phyloP scores from a whole-genome alignment of 2,888 invertebrate genomes.

The Drosophila mimetica region DNA sequence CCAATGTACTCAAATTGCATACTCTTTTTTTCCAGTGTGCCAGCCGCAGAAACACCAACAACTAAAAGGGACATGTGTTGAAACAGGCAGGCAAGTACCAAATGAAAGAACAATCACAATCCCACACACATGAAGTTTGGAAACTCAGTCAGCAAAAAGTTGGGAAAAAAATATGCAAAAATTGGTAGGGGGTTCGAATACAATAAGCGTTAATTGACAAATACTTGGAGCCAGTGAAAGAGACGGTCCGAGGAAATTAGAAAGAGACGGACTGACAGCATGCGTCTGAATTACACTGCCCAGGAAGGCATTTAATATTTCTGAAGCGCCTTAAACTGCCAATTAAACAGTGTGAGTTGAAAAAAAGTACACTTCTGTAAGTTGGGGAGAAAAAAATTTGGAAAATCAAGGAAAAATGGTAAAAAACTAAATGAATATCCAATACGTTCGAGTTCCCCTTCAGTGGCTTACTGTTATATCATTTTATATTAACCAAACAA shows the following conservation, averaged over 20 bases:
- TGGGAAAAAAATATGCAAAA: conserved; percentile 20
- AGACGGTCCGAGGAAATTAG: neutral
- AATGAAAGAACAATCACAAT: conserved; percentile 21
- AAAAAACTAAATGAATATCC: neutral
- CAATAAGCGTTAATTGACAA: conserved; percentile 72
- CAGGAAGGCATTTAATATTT: conserved; percentile 1
- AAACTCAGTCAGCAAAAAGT: conserved; percentile 21
- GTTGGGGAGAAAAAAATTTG: neutral
- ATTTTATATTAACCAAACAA: too few relatives aligned
- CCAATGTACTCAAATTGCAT: conserved; percentile 21
- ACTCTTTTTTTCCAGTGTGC: conserved; percentile 25
- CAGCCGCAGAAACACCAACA: conserved; percentile 21
- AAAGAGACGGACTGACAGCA: neutral
- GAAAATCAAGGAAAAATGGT: neutral
- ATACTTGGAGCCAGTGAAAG: conserved; percentile 20
- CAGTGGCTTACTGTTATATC: too few relatives aligned
- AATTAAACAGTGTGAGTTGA: conserved; percentile 17
- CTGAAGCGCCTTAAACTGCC: conserved; percentile 11
- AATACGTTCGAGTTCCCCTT: too few relatives aligned
- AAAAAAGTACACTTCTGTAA: neutral
- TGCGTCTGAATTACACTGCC: conserved; percentile 24
- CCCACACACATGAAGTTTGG: conserved; percentile 22
- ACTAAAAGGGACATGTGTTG: conserved; percentile 40
- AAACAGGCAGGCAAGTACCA: conserved; percentile 45
- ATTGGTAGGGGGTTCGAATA: conserved; percentile 3